Base-by-base conservation (phyloP, 2,797 vertebrate species). In the Pogoniulus pusillus region DNA sequence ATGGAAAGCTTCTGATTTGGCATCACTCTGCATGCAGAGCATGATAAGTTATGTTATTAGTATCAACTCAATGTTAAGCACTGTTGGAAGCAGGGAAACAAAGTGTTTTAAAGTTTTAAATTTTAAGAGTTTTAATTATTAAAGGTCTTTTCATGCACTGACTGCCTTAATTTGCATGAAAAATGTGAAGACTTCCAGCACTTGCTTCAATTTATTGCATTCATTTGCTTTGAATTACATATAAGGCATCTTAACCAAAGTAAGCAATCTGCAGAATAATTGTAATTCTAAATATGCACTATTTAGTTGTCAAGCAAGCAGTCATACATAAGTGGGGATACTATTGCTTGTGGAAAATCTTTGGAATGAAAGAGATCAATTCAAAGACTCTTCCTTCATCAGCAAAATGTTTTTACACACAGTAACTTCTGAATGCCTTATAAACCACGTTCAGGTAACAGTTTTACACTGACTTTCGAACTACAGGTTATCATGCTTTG, bases 101-200 rank as follows among this genome's bases (percentile, higher is more conserved):
- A 76, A 29, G 16, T 41, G 39, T 4, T 78, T 69, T 57, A 54
- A 49, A 64, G 20, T 60, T 87, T 93, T 57, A 79, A 69, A 84
- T 73, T 85, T 79, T 16, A 53, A 66, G 30, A 81, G 2, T 34
- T 34, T 95, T 90, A 84, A 88, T 94, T 82, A 93, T 88, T 92
- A 41, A 89, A 84, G 34, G 2, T 37, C 5, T 93, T 86, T 88
- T 88, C n/a, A 34, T 74, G 43, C 24, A 86, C 2, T 74, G 29
- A 65, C 54, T 90, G 27, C 27, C 55, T 86, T 88, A 86, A 90
- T 94, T 94, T 94, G 34, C 78, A 80, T 82, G 7, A 88, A 77
- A 86, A 82, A 85, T 90, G 26, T 79, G 60, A 85, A 64, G 54
- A 26, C 10, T 87, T 78, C 7, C 29, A 82, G 6, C 24, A 62